A percentile compares a stretch with the other conserved stretches of the same genome.
These are phyloP conservation scores for Antigone vipio DNA, from an alignment of 2,113 vertebrate species.

Conservation along the genomic window DNA sequence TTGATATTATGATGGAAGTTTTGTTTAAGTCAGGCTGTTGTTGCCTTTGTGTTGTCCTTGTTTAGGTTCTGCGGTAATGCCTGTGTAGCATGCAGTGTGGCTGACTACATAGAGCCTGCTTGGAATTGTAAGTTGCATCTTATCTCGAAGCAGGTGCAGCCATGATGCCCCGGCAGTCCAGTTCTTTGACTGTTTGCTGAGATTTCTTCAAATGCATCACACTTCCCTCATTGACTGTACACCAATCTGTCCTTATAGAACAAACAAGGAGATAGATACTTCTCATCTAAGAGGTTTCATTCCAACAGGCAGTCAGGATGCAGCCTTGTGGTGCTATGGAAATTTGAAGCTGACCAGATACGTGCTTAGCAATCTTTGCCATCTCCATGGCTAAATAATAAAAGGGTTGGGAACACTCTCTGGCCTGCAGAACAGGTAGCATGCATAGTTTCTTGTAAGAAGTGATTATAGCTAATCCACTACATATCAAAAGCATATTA, in stretches of 20 bases:
- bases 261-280: not conserved
- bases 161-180: not conserved
- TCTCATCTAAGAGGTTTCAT: not conserved
- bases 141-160: not conserved
- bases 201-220: not conserved
- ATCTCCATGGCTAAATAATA: not conserved
- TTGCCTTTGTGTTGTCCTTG: not conserved
- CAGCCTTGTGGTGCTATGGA: not conserved
- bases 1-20: not conserved
- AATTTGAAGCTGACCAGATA: not conserved
- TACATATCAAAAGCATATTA: not conserved
- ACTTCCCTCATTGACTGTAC: not conserved
- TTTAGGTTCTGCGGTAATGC: not conserved
- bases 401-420: not conserved
- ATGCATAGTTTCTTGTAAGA: not conserved
- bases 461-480: not conserved
- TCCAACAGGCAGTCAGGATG: not conserved
- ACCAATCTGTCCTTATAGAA: not conserved
- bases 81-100: not conserved
- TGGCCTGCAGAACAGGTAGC: not conserved
- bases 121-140: not conserved
- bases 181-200: rapidly evolving
- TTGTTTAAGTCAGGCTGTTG: not conserved
- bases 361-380: rapidly evolving
- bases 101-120: not conserved